Evolutionary conservation across 2,797 vertebrate species (phyloP).

Genomic region (Myotis vivesi): DNA sequence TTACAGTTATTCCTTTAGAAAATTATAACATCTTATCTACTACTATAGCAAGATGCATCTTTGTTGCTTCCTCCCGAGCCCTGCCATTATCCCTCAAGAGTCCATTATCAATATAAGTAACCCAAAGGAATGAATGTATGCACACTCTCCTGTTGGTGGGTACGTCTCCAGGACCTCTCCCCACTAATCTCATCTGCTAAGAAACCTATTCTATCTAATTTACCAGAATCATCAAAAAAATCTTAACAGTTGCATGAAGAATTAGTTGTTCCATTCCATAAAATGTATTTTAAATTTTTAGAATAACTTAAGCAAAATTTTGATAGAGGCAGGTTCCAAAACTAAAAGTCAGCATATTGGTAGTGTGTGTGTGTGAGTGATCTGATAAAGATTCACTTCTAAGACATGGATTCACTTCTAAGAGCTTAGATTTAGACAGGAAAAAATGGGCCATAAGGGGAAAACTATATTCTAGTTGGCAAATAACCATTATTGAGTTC

Average conservation of each 20-base stretch:
- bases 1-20: not conserved
- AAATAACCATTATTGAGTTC: not conserved
- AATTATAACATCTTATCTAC: not conserved
- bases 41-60: not conserved
- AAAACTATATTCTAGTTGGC: not conserved
- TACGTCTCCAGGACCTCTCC: not conserved
- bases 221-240: not conserved
- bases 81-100: not conserved
- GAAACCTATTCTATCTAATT: not conserved
- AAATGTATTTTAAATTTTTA: not conserved
- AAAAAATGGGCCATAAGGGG: not conserved
- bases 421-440: not conserved
- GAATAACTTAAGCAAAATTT: not conserved
- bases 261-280: not conserved
- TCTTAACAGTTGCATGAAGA: not conserved
- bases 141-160: not conserved
- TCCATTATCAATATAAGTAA: not conserved
- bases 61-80: not conserved
- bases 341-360: not conserved
- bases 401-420: not conserved
- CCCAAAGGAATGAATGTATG: not conserved
- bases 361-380: not conserved
- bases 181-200: not conserved
- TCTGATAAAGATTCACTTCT: slow-evolving; percentile 11
- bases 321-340: not conserved